Conservation (phyloP, 2,888 invertebrate genomes). For the Aplocera efformata region DNA sequence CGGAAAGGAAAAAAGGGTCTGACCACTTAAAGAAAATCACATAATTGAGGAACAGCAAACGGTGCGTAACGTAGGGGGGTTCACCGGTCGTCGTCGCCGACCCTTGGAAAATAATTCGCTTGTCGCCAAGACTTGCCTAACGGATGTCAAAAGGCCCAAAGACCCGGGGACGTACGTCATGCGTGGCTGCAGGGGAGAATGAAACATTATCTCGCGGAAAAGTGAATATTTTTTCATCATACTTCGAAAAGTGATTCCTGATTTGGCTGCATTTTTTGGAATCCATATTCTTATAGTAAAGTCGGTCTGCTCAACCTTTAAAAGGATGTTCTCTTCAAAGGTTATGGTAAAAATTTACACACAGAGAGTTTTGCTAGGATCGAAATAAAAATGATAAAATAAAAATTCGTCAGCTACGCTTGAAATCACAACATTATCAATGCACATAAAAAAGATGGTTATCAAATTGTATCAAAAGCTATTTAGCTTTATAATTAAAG, state of each 20-base stretch:
- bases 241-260: no score
- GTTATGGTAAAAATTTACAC: no score
- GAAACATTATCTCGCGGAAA: conserved; percentile 43
- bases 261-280: background rate
- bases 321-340: no score
- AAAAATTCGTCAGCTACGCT: no score
- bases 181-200: conserved; percentile 46
- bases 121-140: conserved; percentile 35
- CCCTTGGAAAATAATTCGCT: conserved; percentile 55
- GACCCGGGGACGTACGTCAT: conserved; percentile 58
- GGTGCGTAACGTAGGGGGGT: conserved; percentile 68
- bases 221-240: conserved; percentile 13
- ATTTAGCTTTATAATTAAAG: no score
- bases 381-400: no score
- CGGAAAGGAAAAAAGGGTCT: conserved; percentile 59
- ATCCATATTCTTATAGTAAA: conserved; percentile 1
- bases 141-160: conserved; percentile 56
- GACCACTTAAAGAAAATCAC: conserved; percentile 77
- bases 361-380: no score
- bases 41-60: conserved; percentile 79
- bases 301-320: no score
- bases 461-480: no score
- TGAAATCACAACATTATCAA: no score
- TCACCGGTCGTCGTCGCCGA: conserved; percentile 17
- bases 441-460: no score